Evolutionary conservation across 2,113 vertebrate species (phyloP), one percentile per base, ranked within the genome.

Genomic region (Tychaedon coryphoeus): DNA sequence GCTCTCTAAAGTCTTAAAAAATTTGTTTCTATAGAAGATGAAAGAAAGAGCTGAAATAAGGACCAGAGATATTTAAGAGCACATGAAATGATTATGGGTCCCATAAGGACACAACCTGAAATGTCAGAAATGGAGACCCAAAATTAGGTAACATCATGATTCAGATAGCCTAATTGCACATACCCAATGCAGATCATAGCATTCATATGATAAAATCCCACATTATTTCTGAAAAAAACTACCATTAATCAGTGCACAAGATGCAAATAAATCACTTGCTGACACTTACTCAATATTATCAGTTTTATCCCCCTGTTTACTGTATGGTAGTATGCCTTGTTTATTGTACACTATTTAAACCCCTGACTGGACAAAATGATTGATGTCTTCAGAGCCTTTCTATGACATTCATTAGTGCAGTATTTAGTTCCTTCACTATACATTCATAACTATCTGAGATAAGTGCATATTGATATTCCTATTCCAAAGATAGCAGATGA

Each of bases 201-300:
- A 33, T 51, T 54, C 43, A 53, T 51, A 33, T 64, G 43, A 50
- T 33, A 92, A 83, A 83, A 8, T 1, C n/a, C 19, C 25, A 80
- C 36, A 66, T 48, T 61, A 86, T 69, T 90, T 61, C 64, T 47
- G 64, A 42, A 70, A 67, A 84, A 78, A 69, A 3, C 24, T 20
- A 20, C 38, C n/a, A 50, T 91, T 70, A 51, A 64, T 85, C 61
- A 93, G 57, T 40, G 58, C 65, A 64, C 0, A 2, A 75, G 53
- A 69, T 72, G 62, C 19, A 53, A 91, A 94, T 91, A 84, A 95
- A 94, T 95, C 86, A 93, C 65, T 83, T n/a, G 43, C n/a, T 86
- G 92, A 84, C 0, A 17, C 19, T 71, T 89, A 47, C 33, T 94
- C 76, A 66, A 91, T 69, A 69, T 78, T 43, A 56, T 33, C 62